Conservation (phyloP, 2,797 vertebrate genomes). For the Kryptopterus vitreolus region DNA sequence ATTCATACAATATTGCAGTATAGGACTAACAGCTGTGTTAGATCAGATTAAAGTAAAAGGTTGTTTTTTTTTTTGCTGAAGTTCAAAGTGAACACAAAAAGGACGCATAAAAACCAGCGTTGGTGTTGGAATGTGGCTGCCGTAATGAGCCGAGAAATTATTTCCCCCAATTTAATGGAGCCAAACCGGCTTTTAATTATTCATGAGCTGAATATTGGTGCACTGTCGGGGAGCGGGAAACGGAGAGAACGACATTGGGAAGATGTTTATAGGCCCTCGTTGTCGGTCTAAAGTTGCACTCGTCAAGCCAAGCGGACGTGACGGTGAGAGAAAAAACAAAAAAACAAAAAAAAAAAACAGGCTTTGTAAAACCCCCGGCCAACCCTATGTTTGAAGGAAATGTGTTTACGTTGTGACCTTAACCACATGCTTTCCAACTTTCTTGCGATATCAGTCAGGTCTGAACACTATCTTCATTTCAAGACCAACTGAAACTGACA, state of each 20-base stretch:
- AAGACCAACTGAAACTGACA: constrained; percentile 34
- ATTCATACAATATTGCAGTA: background rate
- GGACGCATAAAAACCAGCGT: constrained; percentile 27
- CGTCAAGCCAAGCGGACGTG: background rate
- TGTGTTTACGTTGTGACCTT: constrained; percentile 40
- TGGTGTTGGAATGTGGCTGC: constrained; percentile 29
- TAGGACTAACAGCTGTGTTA: constrained; percentile 12
- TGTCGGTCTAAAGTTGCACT: background rate
- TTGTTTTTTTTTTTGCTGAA: constrained; percentile 34
- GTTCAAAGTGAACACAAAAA: constrained; percentile 38
- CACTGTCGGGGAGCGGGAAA: constrained; percentile 14
- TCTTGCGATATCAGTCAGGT: constrained; percentile 31
- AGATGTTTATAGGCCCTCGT: constrained; percentile 12
- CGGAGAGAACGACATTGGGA: constrained; percentile 10
- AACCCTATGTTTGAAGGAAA: constrained; percentile 40
- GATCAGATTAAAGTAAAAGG: constrained; percentile 29
- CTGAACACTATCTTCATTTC: constrained; percentile 12
- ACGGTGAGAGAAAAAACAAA: no score
- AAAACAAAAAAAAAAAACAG: no score
- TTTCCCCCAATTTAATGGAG: constrained; percentile 51
- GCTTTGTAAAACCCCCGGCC: constrained; percentile 17
- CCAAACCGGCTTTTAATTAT: constrained; percentile 43
- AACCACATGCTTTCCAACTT: constrained; percentile 32
- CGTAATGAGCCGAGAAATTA: constrained; percentile 53
- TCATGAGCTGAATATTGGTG: constrained; percentile 29